phyloP scores from a whole-genome alignment of 2,888 invertebrate genomes.

The Quadroppia sp. region DNA sequence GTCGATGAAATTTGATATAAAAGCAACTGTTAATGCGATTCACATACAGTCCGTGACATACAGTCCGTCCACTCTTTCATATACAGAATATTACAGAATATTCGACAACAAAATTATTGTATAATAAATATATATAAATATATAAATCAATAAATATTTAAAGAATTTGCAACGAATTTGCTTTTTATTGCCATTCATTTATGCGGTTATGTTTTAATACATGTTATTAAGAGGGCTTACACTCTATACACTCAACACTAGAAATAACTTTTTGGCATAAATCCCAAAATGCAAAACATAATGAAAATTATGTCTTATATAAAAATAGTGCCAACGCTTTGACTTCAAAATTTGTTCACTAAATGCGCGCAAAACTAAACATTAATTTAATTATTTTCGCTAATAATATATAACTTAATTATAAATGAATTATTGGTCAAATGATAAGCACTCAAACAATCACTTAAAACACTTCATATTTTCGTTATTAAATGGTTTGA shows the following conservation, averaged over 20 bases:
- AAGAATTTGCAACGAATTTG: constrained; percentile 32
- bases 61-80: constrained; percentile 13
- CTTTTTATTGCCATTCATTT: constrained; percentile 31
- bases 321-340: constrained; percentile 22
- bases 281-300: constrained; percentile 15
- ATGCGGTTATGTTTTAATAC: background rate
- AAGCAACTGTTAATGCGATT: background rate
- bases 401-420: no score
- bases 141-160: constrained; percentile 26
- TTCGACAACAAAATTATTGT: background rate
- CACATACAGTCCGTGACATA: background rate
- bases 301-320: constrained; percentile 18
- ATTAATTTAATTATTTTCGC: no score
- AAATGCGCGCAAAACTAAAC: background rate
- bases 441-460: no score
- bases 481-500: no score
- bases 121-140: background rate
- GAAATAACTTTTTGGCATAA: constrained; percentile 30
- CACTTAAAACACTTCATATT: no score
- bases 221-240: background rate
- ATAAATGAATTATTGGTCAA: no score
- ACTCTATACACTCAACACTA: background rate
- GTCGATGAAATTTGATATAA: background rate
- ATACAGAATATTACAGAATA: background rate
- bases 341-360: background rate